Conservation (phyloP, 2,888 invertebrate species). For the Agrotis segetum region DNA sequence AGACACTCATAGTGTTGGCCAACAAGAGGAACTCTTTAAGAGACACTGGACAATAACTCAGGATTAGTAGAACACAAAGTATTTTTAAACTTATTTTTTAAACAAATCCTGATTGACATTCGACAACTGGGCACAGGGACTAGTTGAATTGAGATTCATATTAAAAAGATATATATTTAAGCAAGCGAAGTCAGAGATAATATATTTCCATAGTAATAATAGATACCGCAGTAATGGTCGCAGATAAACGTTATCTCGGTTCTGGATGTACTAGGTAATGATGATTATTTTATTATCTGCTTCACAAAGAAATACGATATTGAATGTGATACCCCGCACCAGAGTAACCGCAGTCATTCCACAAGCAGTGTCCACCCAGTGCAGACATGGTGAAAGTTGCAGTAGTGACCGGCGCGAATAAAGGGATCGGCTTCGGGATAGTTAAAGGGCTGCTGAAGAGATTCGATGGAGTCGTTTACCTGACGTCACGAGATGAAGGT, state of each 20-base stretch:
- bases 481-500: slow-evolving; percentile 85
- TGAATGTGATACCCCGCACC: not conserved
- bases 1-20: too few relatives aligned
- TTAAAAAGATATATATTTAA: too few relatives aligned
- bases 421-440: slow-evolving; percentile 92
- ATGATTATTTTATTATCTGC: slow-evolving; percentile 21
- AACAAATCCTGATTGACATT: too few relatives aligned
- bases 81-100: too few relatives aligned
- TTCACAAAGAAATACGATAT: slow-evolving; percentile 18
- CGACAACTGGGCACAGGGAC: too few relatives aligned
- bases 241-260: slow-evolving; percentile 16
- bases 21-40: too few relatives aligned
- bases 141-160: too few relatives aligned
- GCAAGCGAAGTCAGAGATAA: not conserved
- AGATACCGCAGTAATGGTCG: not conserved
- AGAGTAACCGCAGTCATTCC: slow-evolving; percentile 11
- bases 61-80: too few relatives aligned
- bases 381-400: slow-evolving; percentile 65
- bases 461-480: slow-evolving; percentile 90
- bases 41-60: too few relatives aligned
- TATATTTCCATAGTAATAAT: not conserved
- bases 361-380: not conserved
- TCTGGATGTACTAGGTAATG: not conserved
- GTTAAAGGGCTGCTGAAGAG: slow-evolving; percentile 91
- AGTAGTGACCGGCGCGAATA: slow-evolving; percentile 92